Conservation (phyloP, 2,797 vertebrate species). For the Notamacropus eugenii region DNA sequence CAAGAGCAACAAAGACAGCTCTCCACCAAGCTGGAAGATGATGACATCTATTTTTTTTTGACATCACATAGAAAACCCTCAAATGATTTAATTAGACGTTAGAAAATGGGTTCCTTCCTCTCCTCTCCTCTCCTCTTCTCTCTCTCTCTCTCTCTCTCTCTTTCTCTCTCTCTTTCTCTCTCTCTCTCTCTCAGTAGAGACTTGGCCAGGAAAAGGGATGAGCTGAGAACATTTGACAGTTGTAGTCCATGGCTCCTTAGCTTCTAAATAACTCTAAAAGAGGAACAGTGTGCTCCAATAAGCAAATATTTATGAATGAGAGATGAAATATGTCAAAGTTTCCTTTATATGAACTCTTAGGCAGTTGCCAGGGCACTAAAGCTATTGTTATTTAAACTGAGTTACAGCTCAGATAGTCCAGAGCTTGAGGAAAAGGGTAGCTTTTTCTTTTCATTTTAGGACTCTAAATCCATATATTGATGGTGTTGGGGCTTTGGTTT, state of each 20-base stretch:
- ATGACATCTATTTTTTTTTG: too few species aligned
- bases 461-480: conserved; percentile 8
- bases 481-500: not conserved
- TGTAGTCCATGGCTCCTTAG: fast-evolving
- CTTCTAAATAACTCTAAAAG: not conserved
- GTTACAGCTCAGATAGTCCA: conserved; percentile 18
- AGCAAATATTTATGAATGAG: conserved; percentile 4
- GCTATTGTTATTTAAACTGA: conserved; percentile 31
- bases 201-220: not conserved
- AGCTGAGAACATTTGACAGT: not conserved
- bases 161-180: too few species aligned
- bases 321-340: conserved; percentile 18
- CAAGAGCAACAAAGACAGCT: not conserved
- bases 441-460: conserved; percentile 1
- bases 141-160: too few species aligned
- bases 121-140: too few species aligned
- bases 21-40: too few species aligned
- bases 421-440: not conserved
- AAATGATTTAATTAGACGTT: too few species aligned
- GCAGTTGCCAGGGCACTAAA: not conserved
- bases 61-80: too few species aligned
- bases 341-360: not conserved
- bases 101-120: too few species aligned
- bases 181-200: too few species aligned
- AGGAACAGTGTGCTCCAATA: not conserved